These are phyloP conservation scores for Poeciliopsis turneri DNA, from an alignment of 2,797 vertebrate genomes.

Conservation along the genomic window DNA sequence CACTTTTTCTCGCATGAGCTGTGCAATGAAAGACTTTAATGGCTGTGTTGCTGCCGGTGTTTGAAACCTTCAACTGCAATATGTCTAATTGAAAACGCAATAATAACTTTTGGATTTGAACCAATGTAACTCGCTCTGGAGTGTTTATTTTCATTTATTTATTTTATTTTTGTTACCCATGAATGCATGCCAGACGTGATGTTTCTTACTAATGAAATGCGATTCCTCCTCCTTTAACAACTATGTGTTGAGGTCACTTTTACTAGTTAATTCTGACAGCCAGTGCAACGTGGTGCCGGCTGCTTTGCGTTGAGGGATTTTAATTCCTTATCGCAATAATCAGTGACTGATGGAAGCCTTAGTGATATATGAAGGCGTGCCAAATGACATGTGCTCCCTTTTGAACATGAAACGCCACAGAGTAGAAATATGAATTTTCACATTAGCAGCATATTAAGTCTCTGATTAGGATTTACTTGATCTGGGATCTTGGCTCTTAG, in stretches of 20 bases:
- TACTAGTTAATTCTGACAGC: conserved; percentile 79
- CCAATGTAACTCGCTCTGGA: conserved; percentile 47
- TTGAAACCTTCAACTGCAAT: neutral
- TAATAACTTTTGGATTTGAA: conserved; percentile 30
- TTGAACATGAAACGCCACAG: conserved; percentile 75
- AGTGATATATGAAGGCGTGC: conserved; percentile 74
- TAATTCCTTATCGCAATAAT: conserved; percentile 79
- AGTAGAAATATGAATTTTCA: conserved; percentile 81
- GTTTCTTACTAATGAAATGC: conserved; percentile 72
- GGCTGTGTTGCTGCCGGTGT: neutral
- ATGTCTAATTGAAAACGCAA: conserved; percentile 13
- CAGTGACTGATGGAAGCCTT: conserved; percentile 79
- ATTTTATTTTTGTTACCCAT: conserved; percentile 62
- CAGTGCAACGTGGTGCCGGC: conserved; percentile 67
- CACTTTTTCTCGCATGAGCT: neutral
- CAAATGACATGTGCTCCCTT: conserved; percentile 76
- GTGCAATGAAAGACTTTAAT: neutral
- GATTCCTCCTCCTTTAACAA: conserved; percentile 65
- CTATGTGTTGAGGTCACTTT: conserved; percentile 73
- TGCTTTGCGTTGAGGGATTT: conserved; percentile 83
- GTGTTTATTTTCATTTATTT: conserved; percentile 42
- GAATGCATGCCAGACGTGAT: conserved; percentile 67
- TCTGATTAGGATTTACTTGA: conserved; percentile 76
- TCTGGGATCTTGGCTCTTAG: conserved; percentile 75
- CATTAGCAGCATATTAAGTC: conserved; percentile 74